A percentile compares a stretch with the other conserved stretches of the same genome.
phyloP scores from a whole-genome alignment of 35 echinoderm and acorn worm genomes.

The Apostichopus parvimensis region DNA sequence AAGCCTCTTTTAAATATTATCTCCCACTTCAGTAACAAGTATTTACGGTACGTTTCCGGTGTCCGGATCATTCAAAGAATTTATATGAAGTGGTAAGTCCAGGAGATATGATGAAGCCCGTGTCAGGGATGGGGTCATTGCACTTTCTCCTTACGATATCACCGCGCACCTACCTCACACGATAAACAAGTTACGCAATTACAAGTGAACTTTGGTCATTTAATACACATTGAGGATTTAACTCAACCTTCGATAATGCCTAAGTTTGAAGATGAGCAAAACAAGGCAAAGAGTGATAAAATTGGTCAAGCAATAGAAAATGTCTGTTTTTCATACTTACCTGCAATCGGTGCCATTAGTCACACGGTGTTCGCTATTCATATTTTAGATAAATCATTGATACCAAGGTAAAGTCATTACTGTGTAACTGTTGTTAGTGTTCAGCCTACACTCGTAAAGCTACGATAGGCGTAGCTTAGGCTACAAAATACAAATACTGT shows the following conservation, averaged over 20 bases:
- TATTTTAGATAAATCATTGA: conserved; percentile 74
- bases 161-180: neutral
- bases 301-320: conserved; percentile 58
- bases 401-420: conserved; percentile 67
- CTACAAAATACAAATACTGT: too few species aligned
- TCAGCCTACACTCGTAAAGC: neutral
- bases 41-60: too few species aligned
- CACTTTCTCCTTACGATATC: neutral
- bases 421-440: neutral
- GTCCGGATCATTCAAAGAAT: too few species aligned
- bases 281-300: neutral
- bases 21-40: too few species aligned
- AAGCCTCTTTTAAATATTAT: too few species aligned
- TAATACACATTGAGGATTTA: neutral
- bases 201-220: neutral
- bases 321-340: conserved; percentile 65
- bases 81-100: too few species aligned
- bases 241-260: conserved; percentile 5
- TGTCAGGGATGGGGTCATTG: too few species aligned
- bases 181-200: neutral
- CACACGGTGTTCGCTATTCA: conserved; percentile 86
- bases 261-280: neutral
- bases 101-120: too few species aligned
- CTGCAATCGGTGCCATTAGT: conserved; percentile 73
- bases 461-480: neutral